Conservation (phyloP, 2,113 vertebrate genomes). For the Poicephalus meyeri region DNA sequence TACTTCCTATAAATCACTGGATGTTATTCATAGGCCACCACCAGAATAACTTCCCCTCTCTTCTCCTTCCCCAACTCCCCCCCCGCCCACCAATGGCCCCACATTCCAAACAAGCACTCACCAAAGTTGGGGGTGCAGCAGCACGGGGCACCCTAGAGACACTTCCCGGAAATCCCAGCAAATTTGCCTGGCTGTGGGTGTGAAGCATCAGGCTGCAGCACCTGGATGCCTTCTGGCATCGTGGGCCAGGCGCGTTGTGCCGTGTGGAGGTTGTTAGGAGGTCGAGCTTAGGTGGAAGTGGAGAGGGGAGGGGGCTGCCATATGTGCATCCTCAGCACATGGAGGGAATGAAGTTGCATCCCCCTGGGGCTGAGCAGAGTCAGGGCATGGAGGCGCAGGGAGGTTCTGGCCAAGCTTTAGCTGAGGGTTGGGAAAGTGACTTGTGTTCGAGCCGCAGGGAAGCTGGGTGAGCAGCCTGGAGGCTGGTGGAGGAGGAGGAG, state of each 20-base stretch:
- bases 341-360: constrained; percentile 20
- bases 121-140: constrained; percentile 81
- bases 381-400: background rate
- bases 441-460: background rate
- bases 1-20: constrained; percentile 98
- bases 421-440: background rate
- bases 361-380: background rate
- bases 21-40: constrained; percentile 89
- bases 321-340: constrained; percentile 46
- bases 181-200: constrained; percentile 57
- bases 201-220: constrained; percentile 44
- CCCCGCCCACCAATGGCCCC: constrained; percentile 74
- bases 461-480: background rate
- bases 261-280: constrained; percentile 51
- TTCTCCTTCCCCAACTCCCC: background rate
- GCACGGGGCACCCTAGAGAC: constrained; percentile 90
- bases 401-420: background rate
- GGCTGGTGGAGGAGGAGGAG: background rate
- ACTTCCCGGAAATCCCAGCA: constrained; percentile 69
- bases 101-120: constrained; percentile 50
- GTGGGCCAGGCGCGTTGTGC: background rate
- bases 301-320: constrained; percentile 43
- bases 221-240: constrained; percentile 65
- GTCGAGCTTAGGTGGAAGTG: constrained; percentile 54
- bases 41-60: constrained; percentile 86